Base-by-base conservation (phyloP, 2,797 vertebrate species). In the Decapterus maruadsi region DNA sequence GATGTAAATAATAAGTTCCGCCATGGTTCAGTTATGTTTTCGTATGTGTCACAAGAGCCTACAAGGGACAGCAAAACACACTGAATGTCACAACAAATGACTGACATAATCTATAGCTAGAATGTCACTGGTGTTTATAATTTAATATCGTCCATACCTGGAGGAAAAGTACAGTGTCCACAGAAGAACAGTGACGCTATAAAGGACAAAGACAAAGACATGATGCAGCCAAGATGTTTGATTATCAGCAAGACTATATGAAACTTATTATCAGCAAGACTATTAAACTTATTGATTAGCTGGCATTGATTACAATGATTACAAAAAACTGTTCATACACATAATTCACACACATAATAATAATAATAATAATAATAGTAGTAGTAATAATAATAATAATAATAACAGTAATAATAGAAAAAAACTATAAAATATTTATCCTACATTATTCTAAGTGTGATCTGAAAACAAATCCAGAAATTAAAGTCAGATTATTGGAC, bases 21-120 rank as follows among this genome's bases (percentile, higher is more conserved):
- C 85, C 87, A 90, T 17, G 89, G 8, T 2, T 91, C 63, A 31
- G 57, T 80, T 43, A 82, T 4, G 51, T 81, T 74, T 0, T 0
- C 55, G 74, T 91, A 89, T 2, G 19, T 10, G 55, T 82, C 34
- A 86, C 92, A 92, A 57, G 81, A 76, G 36, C 63, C 87, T 90
- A 71, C 1, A 22, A 2, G 17, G 0, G 74, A 67, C 6, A 72
- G n/a, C 4, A 63, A 58, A 64, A 48, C 1, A 0, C 6, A 36
- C 0, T n/a, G 1, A 6, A 13, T 26, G 31, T 70, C 9, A 56
- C 0, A 29, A 38, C 5, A 67, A 19, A 19, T 70, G 2, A 43
- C 6, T 22, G 38, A 31, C 19, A 46, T 59, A 38, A 63, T 0
- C 34, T 17, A 29, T 6, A 26, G 36, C 1, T 3, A 45, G 3